phyloP scores from a whole-genome alignment of 1,140 invertebrate genomes.

The Euwallacea similis region DNA sequence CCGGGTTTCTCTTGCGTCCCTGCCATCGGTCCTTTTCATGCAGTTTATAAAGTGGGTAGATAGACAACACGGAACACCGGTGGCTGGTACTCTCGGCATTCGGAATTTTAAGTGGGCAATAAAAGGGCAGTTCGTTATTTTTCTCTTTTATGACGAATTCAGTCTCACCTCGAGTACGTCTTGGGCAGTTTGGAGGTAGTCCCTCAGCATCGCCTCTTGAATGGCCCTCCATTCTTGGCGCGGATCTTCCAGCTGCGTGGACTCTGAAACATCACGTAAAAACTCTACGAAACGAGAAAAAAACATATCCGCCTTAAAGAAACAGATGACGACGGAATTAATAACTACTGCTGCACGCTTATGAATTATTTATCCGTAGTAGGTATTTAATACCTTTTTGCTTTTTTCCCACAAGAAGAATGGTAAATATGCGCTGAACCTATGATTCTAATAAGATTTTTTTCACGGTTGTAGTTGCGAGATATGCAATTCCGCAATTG shows the following conservation, averaged over 20 bases:
- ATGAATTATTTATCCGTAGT: conserved; percentile 34
- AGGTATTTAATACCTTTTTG: conserved; percentile 33
- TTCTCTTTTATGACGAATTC: not conserved
- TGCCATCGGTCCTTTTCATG: conserved; percentile 15
- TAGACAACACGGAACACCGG: conserved; percentile 30
- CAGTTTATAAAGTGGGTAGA: conserved; percentile 33
- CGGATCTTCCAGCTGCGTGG: conserved; percentile 94
- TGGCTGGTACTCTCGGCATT: conserved; percentile 34
- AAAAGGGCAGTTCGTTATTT: conserved; percentile 26
- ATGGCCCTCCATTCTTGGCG: conserved; percentile 92
- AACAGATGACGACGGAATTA: conserved; percentile 22
- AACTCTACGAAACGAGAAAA: not conserved
- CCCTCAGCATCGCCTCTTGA: conserved; percentile 94
- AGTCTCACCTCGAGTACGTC: conserved; percentile 83
- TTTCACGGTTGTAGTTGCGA: conserved; percentile 9
- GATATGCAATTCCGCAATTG: conserved; percentile 5
- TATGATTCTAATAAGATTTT: conserved; percentile 7
- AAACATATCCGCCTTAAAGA: conserved; percentile 25
- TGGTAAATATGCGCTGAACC: conserved; percentile 27
- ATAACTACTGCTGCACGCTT: conserved; percentile 28
- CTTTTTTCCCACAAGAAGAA: conserved; percentile 36
- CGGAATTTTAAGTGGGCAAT: conserved; percentile 38
- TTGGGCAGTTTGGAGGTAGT: conserved; percentile 92
- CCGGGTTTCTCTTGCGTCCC: conserved; percentile 23
- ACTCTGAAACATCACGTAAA: conserved; percentile 65